Conservation (phyloP, 2,888 invertebrate genomes). For the Euproctis similis region DNA sequence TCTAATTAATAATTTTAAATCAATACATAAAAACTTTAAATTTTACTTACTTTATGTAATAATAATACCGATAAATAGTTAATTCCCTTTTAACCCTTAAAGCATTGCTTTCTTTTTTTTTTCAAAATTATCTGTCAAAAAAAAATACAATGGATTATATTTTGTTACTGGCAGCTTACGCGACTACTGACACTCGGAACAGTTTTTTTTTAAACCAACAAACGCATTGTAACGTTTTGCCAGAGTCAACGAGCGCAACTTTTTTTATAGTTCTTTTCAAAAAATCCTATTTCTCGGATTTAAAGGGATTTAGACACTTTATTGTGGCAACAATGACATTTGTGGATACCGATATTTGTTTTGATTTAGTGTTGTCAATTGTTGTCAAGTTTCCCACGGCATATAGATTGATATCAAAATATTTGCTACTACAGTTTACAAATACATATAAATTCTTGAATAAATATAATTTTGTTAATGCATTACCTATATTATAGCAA, state of each 20-base stretch:
- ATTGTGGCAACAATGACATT: conserved; percentile 72
- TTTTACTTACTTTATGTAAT: too few species aligned
- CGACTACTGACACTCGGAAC: conserved; percentile 40
- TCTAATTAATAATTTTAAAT: too few species aligned
- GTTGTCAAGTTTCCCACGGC: conserved; percentile 45
- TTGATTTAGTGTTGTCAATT: conserved; percentile 51
- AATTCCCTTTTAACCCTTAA: conserved; percentile 29
- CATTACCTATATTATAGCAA: too few species aligned
- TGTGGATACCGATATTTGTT: conserved; percentile 64
- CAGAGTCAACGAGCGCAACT: conserved; percentile 65
- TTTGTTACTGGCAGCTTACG: conserved; percentile 68
- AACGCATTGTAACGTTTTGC: conserved; percentile 55
- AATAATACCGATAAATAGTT: too few species aligned
- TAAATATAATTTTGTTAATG: too few species aligned
- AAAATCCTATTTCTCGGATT: conserved; percentile 73
- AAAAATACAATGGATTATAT: conserved; percentile 54
- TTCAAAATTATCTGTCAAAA: conserved; percentile 26
- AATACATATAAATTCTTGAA: too few species aligned
- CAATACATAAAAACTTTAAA: too few species aligned
- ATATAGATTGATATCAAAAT: too few species aligned
- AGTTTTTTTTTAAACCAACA: conserved; percentile 40
- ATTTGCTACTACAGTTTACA: too few species aligned
- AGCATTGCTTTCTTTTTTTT: too few species aligned
- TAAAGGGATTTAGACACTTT: conserved; percentile 73
- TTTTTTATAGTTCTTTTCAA: conserved; percentile 42